Evolutionary conservation across 2,888 invertebrate species (phyloP).

Genomic region (Agrochola litura): DNA sequence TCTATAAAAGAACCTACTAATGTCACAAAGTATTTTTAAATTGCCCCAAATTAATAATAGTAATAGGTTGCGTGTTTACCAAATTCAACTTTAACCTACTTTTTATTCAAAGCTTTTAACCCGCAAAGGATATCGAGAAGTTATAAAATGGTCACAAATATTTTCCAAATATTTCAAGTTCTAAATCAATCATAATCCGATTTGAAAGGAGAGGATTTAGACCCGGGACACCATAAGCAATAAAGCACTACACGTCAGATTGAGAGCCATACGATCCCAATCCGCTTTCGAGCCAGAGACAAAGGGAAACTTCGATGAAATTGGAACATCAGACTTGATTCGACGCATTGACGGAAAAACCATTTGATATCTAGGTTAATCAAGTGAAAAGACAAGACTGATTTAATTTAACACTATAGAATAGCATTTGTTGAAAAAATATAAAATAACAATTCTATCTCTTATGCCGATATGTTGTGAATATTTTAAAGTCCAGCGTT

Average conservation of each 20-base stretch:
- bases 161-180: conserved; percentile 56
- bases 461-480: conserved; percentile 48
- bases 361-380: conserved; percentile 60
- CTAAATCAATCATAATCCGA: conserved; percentile 60
- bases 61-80: conserved; percentile 49
- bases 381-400: conserved; percentile 38
- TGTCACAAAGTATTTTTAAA: conserved; percentile 33
- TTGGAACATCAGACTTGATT: conserved; percentile 72
- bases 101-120: conserved; percentile 44
- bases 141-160: conserved; percentile 47
- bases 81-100: conserved; percentile 31
- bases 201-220: conserved; percentile 64
- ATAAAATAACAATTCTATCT: conserved; percentile 7
- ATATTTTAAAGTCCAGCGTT: conserved; percentile 63
- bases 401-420: conserved; percentile 33
- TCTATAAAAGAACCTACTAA: neutral
- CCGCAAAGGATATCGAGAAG: conserved; percentile 29
- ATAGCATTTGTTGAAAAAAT: conserved; percentile 14
- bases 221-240: conserved; percentile 67
- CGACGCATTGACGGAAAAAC: conserved; percentile 51
- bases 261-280: conserved; percentile 77
- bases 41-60: conserved; percentile 37
- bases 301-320: conserved; percentile 83
- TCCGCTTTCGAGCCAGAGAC: conserved; percentile 81
- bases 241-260: conserved; percentile 78